phyloP scores from a whole-genome alignment of 2,888 invertebrate genomes.

The Tetragnatha montana region DNA sequence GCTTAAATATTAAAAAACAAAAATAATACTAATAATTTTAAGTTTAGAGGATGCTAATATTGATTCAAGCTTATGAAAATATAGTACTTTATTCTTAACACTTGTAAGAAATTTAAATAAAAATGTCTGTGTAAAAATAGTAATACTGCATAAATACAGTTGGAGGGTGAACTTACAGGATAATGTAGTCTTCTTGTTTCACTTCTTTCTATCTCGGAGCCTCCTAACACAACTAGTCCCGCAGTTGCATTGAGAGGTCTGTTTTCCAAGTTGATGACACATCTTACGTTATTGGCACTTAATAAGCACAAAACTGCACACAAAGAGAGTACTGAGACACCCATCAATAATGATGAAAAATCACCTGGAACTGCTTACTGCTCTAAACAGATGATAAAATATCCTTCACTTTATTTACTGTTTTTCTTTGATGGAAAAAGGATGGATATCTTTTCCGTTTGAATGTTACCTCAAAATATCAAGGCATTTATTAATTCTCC shows the following conservation, averaged over 20 bases:
- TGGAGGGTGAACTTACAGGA: conserved; percentile 31
- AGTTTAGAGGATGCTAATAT: neutral
- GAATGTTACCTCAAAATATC: too few species aligned
- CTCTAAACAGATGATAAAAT: too few species aligned
- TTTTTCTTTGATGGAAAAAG: too few species aligned
- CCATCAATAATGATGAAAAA: too few species aligned
- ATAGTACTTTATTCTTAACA: neutral
- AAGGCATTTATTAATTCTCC: too few species aligned
- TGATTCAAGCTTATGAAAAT: neutral
- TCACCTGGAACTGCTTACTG: too few species aligned
- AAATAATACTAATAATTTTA: neutral
- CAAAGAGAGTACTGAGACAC: too few species aligned
- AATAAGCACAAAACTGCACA: too few species aligned
- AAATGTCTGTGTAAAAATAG: too few species aligned
- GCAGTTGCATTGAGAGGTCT: neutral
- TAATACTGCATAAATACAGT: neutral
- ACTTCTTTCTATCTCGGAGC: conserved; percentile 55
- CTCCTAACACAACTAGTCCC: conserved; percentile 46
- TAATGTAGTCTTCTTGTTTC: conserved; percentile 52
- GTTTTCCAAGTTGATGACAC: conserved; percentile 41
- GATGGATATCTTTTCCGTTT: too few species aligned
- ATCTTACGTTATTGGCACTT: neutral
- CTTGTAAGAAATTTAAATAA: too few species aligned
- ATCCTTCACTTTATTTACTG: too few species aligned
- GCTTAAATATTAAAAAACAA: neutral